phyloP scores from a whole-genome alignment of 2,113 vertebrate species.

The Arizona elegans region DNA sequence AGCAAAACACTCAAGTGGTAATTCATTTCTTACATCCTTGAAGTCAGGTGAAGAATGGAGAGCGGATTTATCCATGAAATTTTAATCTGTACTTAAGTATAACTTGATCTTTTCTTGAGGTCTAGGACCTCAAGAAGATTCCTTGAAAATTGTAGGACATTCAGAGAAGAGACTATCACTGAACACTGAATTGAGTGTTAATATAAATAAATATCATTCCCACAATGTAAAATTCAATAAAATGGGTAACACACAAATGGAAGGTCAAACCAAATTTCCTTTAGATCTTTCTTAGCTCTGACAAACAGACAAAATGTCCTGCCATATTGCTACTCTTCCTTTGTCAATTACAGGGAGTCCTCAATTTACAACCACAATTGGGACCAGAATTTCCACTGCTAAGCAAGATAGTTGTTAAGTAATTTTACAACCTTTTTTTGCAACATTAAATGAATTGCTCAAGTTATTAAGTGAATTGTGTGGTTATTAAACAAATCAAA shows the following conservation, averaged over 20 bases:
- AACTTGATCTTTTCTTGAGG: neutral
- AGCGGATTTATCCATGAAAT: neutral
- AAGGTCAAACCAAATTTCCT: neutral
- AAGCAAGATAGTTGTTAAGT: neutral
- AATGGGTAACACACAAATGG: neutral
- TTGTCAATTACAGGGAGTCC: neutral
- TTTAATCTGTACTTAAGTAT: neutral
- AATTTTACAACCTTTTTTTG: neutral
- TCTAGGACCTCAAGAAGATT: no score
- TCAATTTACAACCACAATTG: neutral
- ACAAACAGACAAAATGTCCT: neutral
- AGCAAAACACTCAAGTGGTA: neutral
- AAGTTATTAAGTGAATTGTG: neutral
- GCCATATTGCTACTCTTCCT: neutral
- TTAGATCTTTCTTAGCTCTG: neutral
- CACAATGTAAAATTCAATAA: neutral
- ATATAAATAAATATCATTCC: neutral
- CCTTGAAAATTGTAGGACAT: neutral
- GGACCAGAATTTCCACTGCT: neutral
- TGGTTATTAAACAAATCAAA: neutral
- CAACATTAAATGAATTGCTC: neutral
- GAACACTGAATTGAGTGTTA: neutral
- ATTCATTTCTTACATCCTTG: neutral
- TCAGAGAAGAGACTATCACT: neutral
- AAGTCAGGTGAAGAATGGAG: neutral